These are phyloP conservation scores for Eristalis pertinax DNA, from an alignment of 2,888 invertebrate species.

Conservation along the genomic window DNA sequence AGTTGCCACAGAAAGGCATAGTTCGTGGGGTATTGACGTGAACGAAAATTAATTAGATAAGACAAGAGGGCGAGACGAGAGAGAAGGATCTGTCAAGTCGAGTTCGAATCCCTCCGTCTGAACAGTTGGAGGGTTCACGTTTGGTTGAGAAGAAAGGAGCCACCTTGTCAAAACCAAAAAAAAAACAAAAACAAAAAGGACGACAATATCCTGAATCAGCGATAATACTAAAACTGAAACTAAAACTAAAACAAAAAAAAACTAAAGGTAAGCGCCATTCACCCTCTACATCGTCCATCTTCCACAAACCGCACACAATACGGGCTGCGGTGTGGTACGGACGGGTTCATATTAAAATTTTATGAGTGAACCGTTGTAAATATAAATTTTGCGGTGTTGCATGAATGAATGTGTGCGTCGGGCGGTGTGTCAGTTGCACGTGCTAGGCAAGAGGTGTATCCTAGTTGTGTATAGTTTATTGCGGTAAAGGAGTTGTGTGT, in stretches of 20 bases:
- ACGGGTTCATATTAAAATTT: slow-evolving; percentile 62
- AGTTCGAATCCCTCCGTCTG: not conserved
- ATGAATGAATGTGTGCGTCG: slow-evolving; percentile 19
- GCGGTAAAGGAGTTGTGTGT: slow-evolving; percentile 36
- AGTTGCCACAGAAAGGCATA: not conserved
- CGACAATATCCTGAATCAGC: slow-evolving; percentile 59
- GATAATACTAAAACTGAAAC: slow-evolving; percentile 57
- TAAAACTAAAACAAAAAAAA: slow-evolving; percentile 14
- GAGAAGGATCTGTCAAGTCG: not conserved
- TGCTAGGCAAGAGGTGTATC: not conserved
- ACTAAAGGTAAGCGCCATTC: slow-evolving; percentile 55
- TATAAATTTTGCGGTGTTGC: slow-evolving; percentile 41
- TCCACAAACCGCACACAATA: not conserved
- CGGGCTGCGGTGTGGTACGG: slow-evolving; percentile 21
- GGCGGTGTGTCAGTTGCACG: not conserved
- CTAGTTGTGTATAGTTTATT: slow-evolving; percentile 46
- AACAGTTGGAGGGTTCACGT: not conserved
- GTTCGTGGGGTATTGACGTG: slow-evolving; percentile 29
- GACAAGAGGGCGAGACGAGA: slow-evolving; percentile 8
- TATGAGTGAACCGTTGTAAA: slow-evolving; percentile 63
- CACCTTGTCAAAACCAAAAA: not conserved
- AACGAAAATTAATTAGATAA: slow-evolving; percentile 61
- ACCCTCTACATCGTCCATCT: not conserved
- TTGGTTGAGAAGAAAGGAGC: not conserved
- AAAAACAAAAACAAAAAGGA: too few species aligned